Base-by-base conservation (phyloP, 2,888 invertebrate species). In the Odontomyia ornata region DNA sequence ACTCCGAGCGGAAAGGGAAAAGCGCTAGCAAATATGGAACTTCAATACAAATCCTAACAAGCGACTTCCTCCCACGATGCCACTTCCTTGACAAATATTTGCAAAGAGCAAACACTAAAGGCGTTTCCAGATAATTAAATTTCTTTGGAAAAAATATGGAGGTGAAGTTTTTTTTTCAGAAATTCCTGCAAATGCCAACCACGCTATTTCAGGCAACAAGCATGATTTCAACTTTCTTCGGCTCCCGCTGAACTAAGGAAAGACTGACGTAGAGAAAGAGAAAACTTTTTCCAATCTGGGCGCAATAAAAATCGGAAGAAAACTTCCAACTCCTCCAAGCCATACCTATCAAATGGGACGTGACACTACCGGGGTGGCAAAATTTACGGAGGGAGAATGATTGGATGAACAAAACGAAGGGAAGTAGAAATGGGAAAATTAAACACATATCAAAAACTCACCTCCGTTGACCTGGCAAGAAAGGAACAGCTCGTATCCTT, bases 381-480 rank as follows among this genome's bases (percentile, higher is more conserved):
- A 11, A 5, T 21, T 57, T 11, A 5, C 18, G n/a, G n/a, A n/a
- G 57, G 57, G 25, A 18, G 25, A 25, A 64, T n/a, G n/a, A n/a
- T n/a, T n/a, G n/a, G n/a, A n/a, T n/a, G n/a, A n/a, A n/a, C n/a
- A n/a, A 64, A 7, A 64, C 25, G 27, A 64, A 52, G 27, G 7
- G 25, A 71, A 28, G 21, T 21, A 27, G 11, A 28, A 72, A 73
- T 30, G 56, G 18, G 60, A 62, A 72, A 46, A 21, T 75, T 60
- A 57, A 47, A 28, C 47, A 60, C 30, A 57, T 73, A 43, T 75
- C 18, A 15, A 27, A 23, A 11, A 64, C 89, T 90, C 89, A 96
- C 96, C 96, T 88, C 95, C 95, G 82, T 90, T 90, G 77, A 95
- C 95, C 88, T 94, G 93, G 87, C 96, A 96, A 79, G 93, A 93